A percentile compares a stretch with the other conserved stretches of the same genome.
phyloP scores from a whole-genome alignment of 2,113 vertebrate species.

The Laticauda laticaudata region DNA sequence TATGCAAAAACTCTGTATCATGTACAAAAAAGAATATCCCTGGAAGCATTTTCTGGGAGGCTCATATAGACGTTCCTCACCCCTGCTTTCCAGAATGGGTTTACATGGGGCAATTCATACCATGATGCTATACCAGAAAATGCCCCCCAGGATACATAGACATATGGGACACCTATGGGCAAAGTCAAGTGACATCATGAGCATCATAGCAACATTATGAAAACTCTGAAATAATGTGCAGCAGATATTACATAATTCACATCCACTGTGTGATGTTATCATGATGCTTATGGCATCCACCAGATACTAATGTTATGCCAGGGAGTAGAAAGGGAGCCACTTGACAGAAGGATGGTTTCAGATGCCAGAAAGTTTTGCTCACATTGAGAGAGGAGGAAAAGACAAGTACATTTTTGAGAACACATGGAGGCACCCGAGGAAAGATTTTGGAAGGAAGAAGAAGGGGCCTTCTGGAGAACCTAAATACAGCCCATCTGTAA shows the following conservation, averaged over 20 bases:
- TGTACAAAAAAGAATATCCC: neutral
- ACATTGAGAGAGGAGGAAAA: neutral
- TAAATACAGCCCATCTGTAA: neutral
- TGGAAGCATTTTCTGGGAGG: neutral
- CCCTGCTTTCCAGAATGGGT: slow-evolving; percentile 73
- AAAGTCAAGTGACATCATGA: neutral
- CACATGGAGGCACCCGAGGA: neutral
- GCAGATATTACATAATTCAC: neutral
- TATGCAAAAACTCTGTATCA: neutral
- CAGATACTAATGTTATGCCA: neutral
- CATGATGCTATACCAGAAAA: slow-evolving; percentile 63
- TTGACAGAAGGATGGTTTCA: neutral
- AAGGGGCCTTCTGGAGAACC: neutral
- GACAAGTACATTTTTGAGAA: neutral
- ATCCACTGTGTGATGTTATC: neutral
- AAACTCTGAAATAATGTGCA: neutral
- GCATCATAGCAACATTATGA: neutral
- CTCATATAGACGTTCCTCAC: slow-evolving; percentile 74
- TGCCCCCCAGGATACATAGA: slow-evolving; percentile 27
- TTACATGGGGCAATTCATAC: slow-evolving; percentile 81
- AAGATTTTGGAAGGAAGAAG: neutral
- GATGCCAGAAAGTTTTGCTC: neutral
- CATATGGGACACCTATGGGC: neutral
- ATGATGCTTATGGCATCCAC: neutral
- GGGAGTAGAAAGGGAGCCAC: neutral